phyloP scores from a whole-genome alignment of 2,113 vertebrate genomes.

The Amphiprion ocellaris region DNA sequence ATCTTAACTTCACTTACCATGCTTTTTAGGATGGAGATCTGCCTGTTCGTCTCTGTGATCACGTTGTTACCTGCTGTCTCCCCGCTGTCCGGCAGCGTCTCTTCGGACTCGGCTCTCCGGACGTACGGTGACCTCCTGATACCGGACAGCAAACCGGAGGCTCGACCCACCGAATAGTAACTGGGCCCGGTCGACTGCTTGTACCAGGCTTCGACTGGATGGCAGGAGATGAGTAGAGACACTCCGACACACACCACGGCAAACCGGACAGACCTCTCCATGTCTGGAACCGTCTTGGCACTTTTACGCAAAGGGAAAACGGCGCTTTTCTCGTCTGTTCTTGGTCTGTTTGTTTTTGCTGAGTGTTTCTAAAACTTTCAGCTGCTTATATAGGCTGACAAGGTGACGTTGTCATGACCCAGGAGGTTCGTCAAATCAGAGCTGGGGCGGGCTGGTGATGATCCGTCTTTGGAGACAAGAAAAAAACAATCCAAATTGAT shows the following conservation, averaged over 20 bases:
- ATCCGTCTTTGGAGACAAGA: conserved; percentile 55
- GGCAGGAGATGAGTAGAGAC: conserved; percentile 83
- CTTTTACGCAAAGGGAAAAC: conserved; percentile 39
- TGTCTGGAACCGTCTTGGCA: conserved; percentile 50
- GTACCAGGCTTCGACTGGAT: conserved; percentile 86
- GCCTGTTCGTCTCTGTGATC: conserved; percentile 42
- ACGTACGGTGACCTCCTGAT: conserved; percentile 83
- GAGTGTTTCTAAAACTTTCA: conserved; percentile 55
- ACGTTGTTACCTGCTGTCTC: conserved; percentile 67
- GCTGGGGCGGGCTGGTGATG: conserved; percentile 69
- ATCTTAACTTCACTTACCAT: conserved; percentile 80
- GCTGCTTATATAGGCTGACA: conserved; percentile 78
- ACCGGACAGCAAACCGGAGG: conserved; percentile 88
- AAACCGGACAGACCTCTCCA: conserved; percentile 74
- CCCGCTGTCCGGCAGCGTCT: conserved; percentile 53
- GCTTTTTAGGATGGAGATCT: conserved; percentile 78
- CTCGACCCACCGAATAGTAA: conserved; percentile 88
- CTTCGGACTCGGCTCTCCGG: conserved; percentile 79
- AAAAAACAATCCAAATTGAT: conserved; percentile 61
- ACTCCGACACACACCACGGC: conserved; percentile 81
- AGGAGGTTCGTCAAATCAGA: conserved; percentile 75
- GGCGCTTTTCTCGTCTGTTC: neutral
- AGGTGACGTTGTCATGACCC: conserved; percentile 69
- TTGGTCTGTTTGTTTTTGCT: conserved; percentile 48
- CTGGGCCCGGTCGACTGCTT: conserved; percentile 84